A percentile compares a stretch with the other conserved stretches of the same genome.
These are phyloP conservation scores for Acanthosepion pharaonis DNA, from an alignment of 2,888 invertebrate genomes.

Conservation along the genomic window DNA sequence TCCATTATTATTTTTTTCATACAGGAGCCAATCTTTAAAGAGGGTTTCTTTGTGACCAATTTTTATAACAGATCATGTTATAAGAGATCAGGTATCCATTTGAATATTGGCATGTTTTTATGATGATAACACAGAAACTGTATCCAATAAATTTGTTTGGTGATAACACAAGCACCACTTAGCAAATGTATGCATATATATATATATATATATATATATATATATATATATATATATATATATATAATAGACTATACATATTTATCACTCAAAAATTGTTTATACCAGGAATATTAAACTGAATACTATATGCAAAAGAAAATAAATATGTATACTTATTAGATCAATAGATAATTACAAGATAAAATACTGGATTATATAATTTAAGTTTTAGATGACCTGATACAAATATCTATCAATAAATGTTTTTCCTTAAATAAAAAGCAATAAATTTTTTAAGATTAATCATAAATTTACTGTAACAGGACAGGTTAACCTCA, in stretches of 20 bases:
- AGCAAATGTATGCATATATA: not conserved
- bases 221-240: too few species aligned
- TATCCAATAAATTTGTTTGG: not conserved
- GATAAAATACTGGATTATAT: too few species aligned
- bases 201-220: too few species aligned
- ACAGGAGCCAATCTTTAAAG: not conserved
- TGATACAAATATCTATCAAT: too few species aligned
- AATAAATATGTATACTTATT: not conserved
- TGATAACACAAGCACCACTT: not conserved
- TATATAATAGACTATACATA: not conserved
- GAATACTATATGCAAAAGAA: not conserved
- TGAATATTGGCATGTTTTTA: not conserved
- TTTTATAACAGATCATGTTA: not conserved
- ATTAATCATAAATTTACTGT: too few species aligned
- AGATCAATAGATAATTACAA: too few species aligned
- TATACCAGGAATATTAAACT: not conserved
- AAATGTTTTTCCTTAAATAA: too few species aligned
- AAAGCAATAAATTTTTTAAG: too few species aligned
- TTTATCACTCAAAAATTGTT: not conserved
- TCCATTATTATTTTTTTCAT: not conserved
- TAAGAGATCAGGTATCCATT: not conserved
- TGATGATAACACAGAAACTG: not conserved
- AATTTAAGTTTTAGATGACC: too few species aligned
- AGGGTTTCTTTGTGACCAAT: not conserved
- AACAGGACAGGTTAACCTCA: too few species aligned